Evolutionary conservation across 2,888 invertebrate species (phyloP), one percentile per base, ranked within the genome.

Genomic region (Cheilosia scutellata): DNA sequence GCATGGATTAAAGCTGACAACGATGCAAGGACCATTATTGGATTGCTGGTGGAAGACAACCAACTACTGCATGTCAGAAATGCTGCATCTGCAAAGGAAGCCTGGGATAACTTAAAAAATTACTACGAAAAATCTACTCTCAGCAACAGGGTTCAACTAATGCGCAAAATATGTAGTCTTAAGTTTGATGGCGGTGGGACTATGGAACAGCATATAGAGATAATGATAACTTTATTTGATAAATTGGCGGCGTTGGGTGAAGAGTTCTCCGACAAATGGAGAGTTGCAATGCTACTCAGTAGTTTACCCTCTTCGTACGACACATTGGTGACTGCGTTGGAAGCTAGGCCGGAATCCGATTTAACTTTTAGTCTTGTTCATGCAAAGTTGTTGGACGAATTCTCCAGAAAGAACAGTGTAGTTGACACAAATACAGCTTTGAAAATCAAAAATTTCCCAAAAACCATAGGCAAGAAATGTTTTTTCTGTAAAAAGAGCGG

Each of bases 231-330:
- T n/a, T 47, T 47, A 3, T 16, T n/a, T 7, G 20, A 47, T n/a
- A 47, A 20, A n/a, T 6, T 47, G n/a, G 16, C 7, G n/a, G 47
- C 47, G n/a, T 16, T 47, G 47, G 20, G 47, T n/a, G 16, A 47
- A 16, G 47, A 16, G 16, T n/a, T 63, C 4, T 47, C 47, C 4
- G 63, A 60, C 5, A 44, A n/a, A 16, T 63, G 63, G 63, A 44
- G 20, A 31, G 47, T 49, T 16, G 47, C 47, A 16, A 29, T 49
- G 27, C 47, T 63, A 6, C 16, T 63, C 2, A 63, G 47, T 27
- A 44, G 60, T 44, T 42, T 62, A 11, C 27, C 40, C 27, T n/a
- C 60, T 2, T 62, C 42, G 13, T 42, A 42, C n/a, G 42, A 42
- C n/a, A 42, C 42, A 42, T n/a, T 42, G 13, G 42, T 42, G 7